Base-by-base conservation (phyloP, 2,888 invertebrate species). In the Phytoseiulus persimilis region DNA sequence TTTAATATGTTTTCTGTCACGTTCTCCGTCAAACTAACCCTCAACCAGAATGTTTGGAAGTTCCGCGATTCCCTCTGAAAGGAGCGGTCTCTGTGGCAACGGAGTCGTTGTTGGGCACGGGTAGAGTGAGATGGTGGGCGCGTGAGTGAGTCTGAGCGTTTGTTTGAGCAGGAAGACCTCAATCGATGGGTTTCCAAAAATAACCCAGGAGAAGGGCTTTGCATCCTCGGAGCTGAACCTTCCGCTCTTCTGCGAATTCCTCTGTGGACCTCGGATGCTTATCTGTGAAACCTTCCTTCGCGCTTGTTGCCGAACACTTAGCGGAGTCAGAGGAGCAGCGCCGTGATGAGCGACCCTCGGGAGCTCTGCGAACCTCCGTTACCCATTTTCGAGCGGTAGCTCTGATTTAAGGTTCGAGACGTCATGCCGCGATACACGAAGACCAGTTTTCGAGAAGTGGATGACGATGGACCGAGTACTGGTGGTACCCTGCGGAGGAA, bases 391-490 rank as follows among this genome's bases (percentile, higher is more conserved):
- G 65, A 65, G 65, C 65, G 65, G 65, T 14, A 65, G 14, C 65
- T 65, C 65, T 65, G 23, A 23, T 2, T 65, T 28, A 65, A 28
- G 28, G 65, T 23, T 23, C 1, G 23, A 28, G 65, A 65, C 11
- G 65, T 31, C 39, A 87, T 87, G 87, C 32, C 33, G 3, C 87
- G 87, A 3, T 87, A 87, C 87, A 33, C 87, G 45, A 87, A 87
- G 87, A 45, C 33, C n/a, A 87, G 33, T 87, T 87, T 87, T 31
- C 1, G 87, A 23, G 87, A 87, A 33, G 33, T 87, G 33, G 87
- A 87, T n/a, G 87, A 87, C 33, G 87, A 87, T 87, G 87, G 87
- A 0, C 87, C 87, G 28, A 87, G 87, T 33, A n/a, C n/a, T 33
- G 87, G 45, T n/a, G 87, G 87, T 23, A 87, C 32, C 9, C 87